Evolutionary conservation across 2,797 vertebrate genomes (phyloP).

Genomic region (Micropoecilia bifurca): DNA sequence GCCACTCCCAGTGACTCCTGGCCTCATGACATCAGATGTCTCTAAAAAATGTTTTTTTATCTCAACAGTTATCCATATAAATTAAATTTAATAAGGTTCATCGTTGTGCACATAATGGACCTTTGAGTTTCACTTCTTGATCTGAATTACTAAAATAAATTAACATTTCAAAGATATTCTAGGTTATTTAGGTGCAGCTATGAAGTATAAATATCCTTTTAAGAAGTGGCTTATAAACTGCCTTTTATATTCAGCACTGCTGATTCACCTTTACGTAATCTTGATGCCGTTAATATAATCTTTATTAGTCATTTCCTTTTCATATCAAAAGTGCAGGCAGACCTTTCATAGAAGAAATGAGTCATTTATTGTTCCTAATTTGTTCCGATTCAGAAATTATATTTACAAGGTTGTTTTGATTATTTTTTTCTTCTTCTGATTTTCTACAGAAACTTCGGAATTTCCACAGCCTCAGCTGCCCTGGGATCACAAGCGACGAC

Average conservation of each 20-base stretch:
- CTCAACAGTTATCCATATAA: not conserved
- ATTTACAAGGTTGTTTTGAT: not conserved
- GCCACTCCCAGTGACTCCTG: not conserved
- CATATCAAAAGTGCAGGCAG: too few species aligned
- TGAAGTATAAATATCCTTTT: not conserved
- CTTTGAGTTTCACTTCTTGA: not conserved
- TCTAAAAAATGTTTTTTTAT: not conserved
- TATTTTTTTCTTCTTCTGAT: not conserved
- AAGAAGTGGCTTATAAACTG: not conserved
- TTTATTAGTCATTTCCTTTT: not conserved
- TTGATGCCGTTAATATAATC: not conserved
- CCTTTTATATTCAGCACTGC: not conserved
- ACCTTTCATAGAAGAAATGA: not conserved
- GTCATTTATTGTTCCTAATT: not conserved
- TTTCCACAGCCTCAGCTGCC: conserved; percentile 85
- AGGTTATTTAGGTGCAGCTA: too few species aligned
- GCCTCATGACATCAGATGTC: not conserved
- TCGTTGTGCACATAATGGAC: not conserved
- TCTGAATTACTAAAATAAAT: not conserved
- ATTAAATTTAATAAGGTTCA: not conserved
- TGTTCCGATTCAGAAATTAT: not conserved
- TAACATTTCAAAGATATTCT: not conserved
- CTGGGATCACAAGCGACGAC: conserved; percentile 71
- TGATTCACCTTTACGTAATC: not conserved
- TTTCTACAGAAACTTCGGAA: conserved; percentile 79